These are phyloP conservation scores for Gymnodraco acuticeps DNA, from an alignment of 2,797 vertebrate genomes.

Conservation along the genomic window DNA sequence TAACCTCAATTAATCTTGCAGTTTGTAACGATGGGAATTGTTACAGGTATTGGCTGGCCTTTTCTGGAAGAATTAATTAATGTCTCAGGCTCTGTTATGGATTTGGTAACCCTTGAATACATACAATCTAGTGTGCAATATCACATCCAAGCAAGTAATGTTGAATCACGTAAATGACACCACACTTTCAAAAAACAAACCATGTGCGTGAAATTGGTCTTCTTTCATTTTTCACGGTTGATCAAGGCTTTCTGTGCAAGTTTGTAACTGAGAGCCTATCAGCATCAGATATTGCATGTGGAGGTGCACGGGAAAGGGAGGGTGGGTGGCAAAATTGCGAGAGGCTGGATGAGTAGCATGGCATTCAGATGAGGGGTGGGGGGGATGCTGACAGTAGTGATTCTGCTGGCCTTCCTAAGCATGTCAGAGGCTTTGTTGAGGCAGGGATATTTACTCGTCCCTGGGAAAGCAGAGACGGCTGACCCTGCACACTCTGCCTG, in stretches of 20 bases:
- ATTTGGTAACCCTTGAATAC: constrained; percentile 40
- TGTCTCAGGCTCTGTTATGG: constrained; percentile 47
- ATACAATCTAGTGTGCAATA: constrained; percentile 17
- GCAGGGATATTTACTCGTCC: constrained; percentile 71
- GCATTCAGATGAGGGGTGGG: constrained; percentile 55
- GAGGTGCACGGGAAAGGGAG: constrained; percentile 38
- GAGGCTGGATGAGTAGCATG: constrained; percentile 53
- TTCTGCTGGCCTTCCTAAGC: constrained; percentile 72
- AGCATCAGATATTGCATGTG: constrained; percentile 59
- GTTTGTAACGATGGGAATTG: constrained; percentile 51
- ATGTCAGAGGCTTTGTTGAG: constrained; percentile 79
- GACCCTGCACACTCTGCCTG: constrained; percentile 72
- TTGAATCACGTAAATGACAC: constrained; percentile 33
- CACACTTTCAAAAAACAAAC: constrained; percentile 5
- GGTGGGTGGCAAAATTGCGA: constrained; percentile 33
- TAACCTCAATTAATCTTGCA: constrained; percentile 59
- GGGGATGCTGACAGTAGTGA: constrained; percentile 72
- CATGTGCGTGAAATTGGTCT: constrained; percentile 26
- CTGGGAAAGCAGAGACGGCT: constrained; percentile 73
- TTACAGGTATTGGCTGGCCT: constrained; percentile 60
- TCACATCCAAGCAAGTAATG: constrained; percentile 31
- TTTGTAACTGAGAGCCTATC: constrained; percentile 33
- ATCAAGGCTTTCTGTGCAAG: constrained; percentile 22
- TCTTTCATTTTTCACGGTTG: constrained; percentile 41
- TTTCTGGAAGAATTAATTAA: constrained; percentile 36